Conservation (phyloP, 2,888 invertebrate genomes). For the Luperina nickerlii region DNA sequence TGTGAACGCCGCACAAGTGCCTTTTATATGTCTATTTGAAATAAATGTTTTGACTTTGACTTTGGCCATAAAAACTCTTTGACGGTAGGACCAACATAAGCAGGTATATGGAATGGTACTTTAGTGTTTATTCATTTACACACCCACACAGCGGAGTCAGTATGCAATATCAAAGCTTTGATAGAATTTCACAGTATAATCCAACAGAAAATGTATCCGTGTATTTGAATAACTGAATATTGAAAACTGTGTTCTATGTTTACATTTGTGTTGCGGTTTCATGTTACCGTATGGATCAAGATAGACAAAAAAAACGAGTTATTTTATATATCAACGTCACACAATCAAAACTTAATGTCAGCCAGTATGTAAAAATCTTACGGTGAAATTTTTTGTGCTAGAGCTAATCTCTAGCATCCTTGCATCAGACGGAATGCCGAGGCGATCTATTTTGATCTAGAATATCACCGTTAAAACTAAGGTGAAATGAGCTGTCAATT, state of each 20-base stretch:
- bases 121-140: conserved; percentile 7
- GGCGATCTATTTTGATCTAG: no score
- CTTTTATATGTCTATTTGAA: not conserved
- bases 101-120: no score
- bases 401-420: no score
- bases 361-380: not conserved
- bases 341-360: not conserved
- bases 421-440: no score
- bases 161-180: conserved; percentile 34
- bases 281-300: not conserved
- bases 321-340: not conserved
- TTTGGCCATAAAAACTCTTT: not conserved
- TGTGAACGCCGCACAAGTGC: no score
- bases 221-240: conserved; percentile 54
- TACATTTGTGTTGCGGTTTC: conserved; percentile 24
- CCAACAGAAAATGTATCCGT: conserved; percentile 40
- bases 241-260: conserved; percentile 43
- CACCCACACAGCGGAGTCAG: conserved; percentile 1
- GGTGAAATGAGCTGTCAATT: not conserved
- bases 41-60: not conserved
- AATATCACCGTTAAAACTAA: no score
- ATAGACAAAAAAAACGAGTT: not conserved
- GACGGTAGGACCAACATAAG: not conserved
- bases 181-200: conserved; percentile 42
- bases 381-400: no score